A percentile compares a stretch with the other conserved stretches of the same genome.
These are phyloP conservation scores for Biston stratarius DNA, from an alignment of 2,888 invertebrate species.

Conservation along the genomic window DNA sequence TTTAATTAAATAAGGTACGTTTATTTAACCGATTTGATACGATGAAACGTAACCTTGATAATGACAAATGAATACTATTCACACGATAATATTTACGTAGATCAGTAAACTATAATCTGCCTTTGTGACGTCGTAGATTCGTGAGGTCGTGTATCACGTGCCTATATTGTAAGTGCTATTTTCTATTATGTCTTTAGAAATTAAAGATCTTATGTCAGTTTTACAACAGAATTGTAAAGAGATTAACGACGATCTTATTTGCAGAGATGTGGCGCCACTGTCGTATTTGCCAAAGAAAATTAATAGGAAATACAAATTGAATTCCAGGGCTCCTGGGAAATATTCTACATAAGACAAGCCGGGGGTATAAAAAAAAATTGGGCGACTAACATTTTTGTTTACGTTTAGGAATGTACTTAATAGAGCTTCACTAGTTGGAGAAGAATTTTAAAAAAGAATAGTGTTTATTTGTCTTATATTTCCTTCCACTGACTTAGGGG, in stretches of 20 bases:
- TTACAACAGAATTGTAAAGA: constrained; percentile 13
- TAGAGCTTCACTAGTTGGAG: no score
- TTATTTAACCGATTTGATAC: constrained; percentile 38
- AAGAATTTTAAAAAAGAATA: no score
- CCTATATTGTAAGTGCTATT: constrained; percentile 31
- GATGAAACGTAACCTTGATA: constrained; percentile 44
- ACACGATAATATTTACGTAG: constrained; percentile 37
- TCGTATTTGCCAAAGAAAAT: neutral
- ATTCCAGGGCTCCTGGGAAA: no score
- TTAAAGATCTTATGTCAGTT: constrained; percentile 14
- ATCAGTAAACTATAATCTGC: constrained; percentile 22
- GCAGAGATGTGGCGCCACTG: neutral
- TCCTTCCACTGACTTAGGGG: no score
- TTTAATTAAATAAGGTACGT: constrained; percentile 25
- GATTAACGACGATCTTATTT: neutral
- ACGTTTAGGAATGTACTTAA: no score
- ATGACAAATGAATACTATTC: constrained; percentile 40
- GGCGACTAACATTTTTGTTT: no score
- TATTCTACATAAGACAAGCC: no score
- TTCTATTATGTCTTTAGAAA: constrained; percentile 5
- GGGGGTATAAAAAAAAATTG: no score
- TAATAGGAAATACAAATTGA: no score
- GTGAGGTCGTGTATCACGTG: constrained; percentile 51
- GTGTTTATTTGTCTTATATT: no score
- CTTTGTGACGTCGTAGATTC: constrained; percentile 35